Conservation (phyloP, 2,113 vertebrate genomes). For the Camarhynchus parvulus region DNA sequence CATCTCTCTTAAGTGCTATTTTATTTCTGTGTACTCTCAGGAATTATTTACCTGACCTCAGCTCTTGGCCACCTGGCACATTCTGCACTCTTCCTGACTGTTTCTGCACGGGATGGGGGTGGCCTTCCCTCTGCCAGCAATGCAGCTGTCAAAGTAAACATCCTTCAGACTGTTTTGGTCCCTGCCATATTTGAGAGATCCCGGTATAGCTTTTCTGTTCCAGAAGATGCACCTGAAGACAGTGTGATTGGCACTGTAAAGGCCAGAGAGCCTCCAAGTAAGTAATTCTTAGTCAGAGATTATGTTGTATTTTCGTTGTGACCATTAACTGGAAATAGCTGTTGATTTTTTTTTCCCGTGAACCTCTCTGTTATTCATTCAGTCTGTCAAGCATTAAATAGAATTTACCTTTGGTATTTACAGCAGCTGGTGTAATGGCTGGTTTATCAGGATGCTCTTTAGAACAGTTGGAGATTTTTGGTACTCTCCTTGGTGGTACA, state of each 20-base stretch:
- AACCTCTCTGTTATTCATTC: not conserved
- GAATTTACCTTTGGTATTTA: not conserved
- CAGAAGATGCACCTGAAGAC: constrained; percentile 80
- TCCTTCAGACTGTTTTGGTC: constrained; percentile 76
- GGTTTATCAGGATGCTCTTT: not conserved
- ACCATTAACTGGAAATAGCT: not conserved
- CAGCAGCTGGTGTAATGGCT: not conserved
- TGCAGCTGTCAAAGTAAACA: constrained; percentile 82
- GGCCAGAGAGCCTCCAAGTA: constrained; percentile 79
- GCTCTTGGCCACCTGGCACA: constrained; percentile 76
- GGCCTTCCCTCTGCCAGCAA: constrained; percentile 76
- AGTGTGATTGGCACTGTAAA: constrained; percentile 83
- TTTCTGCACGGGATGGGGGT: constrained; percentile 83
- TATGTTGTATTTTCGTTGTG: not conserved
- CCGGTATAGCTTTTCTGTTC: constrained; percentile 82
- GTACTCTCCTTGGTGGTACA: not conserved
- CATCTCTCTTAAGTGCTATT: not conserved
- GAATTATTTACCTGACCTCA: constrained; percentile 84
- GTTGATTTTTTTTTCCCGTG: not conserved
- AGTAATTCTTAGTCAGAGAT: constrained; percentile 49
- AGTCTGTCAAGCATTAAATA: not conserved
- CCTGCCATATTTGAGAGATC: constrained; percentile 86
- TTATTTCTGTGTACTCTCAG: constrained; percentile 63
- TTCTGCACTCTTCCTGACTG: constrained; percentile 72
- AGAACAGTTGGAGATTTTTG: not conserved